A percentile compares a stretch with the other conserved stretches of the same genome.
These are phyloP conservation scores for Sorex fumeus DNA, from an alignment of 2,113 vertebrate genomes.

Conservation along the genomic window DNA sequence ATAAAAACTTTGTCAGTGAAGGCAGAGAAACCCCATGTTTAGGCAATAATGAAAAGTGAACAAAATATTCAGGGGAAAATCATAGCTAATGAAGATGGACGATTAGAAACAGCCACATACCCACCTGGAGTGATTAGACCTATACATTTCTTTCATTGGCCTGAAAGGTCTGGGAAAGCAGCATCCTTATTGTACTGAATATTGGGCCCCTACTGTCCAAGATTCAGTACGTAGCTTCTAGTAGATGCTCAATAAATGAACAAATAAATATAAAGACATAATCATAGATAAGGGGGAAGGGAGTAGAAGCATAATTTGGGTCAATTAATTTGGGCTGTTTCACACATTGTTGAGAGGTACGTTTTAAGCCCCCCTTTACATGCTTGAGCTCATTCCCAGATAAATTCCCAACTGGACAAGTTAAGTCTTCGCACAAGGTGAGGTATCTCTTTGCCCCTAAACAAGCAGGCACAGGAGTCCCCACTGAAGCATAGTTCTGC, in stretches of 20 bases:
- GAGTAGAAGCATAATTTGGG: not conserved
- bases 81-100: conserved; percentile 3
- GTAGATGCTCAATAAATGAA: not conserved
- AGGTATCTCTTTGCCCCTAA: not conserved
- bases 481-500: not conserved
- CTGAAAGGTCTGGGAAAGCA: conserved; percentile 30
- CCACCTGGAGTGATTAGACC: not conserved
- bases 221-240: not conserved
- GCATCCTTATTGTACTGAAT: not conserved
- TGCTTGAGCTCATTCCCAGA: not conserved
- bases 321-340: not conserved
- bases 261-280: not conserved
- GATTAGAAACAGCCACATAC: not conserved
- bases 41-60: conserved; percentile 42
- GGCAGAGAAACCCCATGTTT: conserved; percentile 43
- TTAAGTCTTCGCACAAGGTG: not conserved
- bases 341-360: not conserved
- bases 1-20: not conserved
- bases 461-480: not conserved
- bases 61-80: conserved; percentile 6
- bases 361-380: not conserved
- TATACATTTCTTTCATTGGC: conserved; percentile 21
- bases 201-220: not conserved
- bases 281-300: conserved; percentile 28
- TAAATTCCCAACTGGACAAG: not conserved